phyloP scores from a whole-genome alignment of 2,797 vertebrate genomes.

The Acanthopagrus latus region DNA sequence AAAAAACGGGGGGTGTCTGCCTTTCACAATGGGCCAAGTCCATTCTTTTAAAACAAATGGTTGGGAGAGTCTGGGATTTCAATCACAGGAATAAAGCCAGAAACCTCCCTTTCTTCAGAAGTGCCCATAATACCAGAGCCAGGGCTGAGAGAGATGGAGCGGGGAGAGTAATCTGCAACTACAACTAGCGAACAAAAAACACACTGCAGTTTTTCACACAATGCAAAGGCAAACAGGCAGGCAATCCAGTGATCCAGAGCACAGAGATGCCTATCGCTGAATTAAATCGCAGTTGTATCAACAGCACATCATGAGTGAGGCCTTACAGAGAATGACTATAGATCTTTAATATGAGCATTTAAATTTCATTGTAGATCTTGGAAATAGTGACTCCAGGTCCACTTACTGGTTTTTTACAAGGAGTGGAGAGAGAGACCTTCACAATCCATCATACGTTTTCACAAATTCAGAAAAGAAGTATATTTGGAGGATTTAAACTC shows the following conservation, averaged over 20 bases:
- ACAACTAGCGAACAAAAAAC: constrained; percentile 12
- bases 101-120: constrained; percentile 44
- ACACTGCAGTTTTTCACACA: constrained; percentile 5
- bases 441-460: background rate
- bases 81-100: constrained; percentile 59
- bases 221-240: background rate
- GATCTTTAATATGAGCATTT: background rate
- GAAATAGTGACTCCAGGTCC: background rate
- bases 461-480: background rate
- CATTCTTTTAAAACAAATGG: constrained; percentile 65
- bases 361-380: background rate
- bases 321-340: background rate
- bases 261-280: background rate
- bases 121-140: constrained; percentile 22
- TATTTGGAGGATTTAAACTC: too few relatives aligned
- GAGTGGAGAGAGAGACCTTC: too few relatives aligned
- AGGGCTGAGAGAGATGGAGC: constrained; percentile 14
- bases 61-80: constrained; percentile 51
- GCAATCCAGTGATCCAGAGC: background rate
- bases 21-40: constrained; percentile 60
- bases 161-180: constrained; percentile 9
- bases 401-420: background rate
- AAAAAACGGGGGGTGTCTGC: constrained; percentile 26
- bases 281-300: background rate
- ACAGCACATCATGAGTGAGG: background rate